Conservation (phyloP, 2,888 invertebrate genomes). For the Macaria liturata region DNA sequence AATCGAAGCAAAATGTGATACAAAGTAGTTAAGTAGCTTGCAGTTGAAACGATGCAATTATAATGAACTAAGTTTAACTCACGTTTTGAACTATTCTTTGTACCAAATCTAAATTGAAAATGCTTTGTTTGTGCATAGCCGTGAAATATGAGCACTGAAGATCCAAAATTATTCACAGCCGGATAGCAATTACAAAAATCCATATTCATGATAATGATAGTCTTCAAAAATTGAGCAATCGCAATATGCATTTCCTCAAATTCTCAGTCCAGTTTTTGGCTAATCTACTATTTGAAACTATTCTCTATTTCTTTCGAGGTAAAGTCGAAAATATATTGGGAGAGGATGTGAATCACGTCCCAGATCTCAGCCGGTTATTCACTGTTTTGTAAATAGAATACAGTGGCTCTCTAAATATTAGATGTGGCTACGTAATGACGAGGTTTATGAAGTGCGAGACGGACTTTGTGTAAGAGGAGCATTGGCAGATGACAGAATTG, state of each 20-base stretch:
- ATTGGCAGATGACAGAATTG: not conserved
- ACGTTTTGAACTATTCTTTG: too few species aligned
- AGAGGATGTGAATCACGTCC: conserved; percentile 23
- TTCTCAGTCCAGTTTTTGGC: conserved; percentile 1
- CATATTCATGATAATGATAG: not conserved
- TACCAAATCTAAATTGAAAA: too few species aligned
- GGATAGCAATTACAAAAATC: too few species aligned
- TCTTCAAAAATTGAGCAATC: conserved; percentile 1
- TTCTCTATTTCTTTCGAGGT: not conserved
- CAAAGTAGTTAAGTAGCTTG: too few species aligned
- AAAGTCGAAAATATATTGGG: conserved; percentile 6
- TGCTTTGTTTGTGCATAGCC: too few species aligned
- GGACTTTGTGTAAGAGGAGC: conserved; percentile 14
- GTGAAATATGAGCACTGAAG: too few species aligned
- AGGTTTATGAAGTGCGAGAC: conserved; percentile 15
- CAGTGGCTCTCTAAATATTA: conserved; percentile 24
- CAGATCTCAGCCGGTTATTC: conserved; percentile 30
- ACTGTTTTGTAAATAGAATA: conserved; percentile 31
- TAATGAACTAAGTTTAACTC: too few species aligned
- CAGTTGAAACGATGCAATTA: too few species aligned
- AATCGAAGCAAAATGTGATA: too few species aligned
- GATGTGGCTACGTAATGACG: conserved; percentile 18
- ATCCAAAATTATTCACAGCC: too few species aligned
- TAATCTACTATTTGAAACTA: conserved; percentile 1
- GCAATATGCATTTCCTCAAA: conserved; percentile 18